Percentiles rank a stretch among this genome's conserved stretches.
Conservation (phyloP, 2,797 vertebrate genomes). For the Aulostomus chinensis region DNA sequence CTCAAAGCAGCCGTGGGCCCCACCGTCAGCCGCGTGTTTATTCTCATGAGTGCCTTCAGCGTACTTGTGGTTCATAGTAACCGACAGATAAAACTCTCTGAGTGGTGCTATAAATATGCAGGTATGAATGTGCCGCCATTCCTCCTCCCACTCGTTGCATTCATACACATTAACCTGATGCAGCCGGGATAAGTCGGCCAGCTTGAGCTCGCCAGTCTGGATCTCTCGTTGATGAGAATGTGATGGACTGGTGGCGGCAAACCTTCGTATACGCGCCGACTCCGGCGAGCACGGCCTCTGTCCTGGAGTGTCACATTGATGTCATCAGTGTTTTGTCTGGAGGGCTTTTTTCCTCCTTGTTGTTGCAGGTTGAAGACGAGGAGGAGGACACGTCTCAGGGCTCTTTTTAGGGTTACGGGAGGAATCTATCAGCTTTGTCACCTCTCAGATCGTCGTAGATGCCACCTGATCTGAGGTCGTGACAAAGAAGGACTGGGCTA, state of each 20-base stretch:
- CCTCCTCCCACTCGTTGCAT: slow-evolving; percentile 48
- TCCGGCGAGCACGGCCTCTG: slow-evolving; percentile 22
- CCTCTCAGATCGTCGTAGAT: no score
- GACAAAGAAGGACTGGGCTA: no score
- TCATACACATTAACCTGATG: slow-evolving; percentile 27
- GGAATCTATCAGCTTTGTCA: no score
- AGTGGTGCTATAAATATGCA: slow-evolving; percentile 21
- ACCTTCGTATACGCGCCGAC: neutral
- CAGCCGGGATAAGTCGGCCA: slow-evolving; percentile 3
- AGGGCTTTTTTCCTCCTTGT: slow-evolving; percentile 42
- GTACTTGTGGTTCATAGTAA: slow-evolving; percentile 7
- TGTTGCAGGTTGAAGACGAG: slow-evolving; percentile 10
- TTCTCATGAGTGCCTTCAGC: slow-evolving; percentile 11
- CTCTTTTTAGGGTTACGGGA: no score
- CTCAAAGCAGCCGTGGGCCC: slow-evolving; percentile 2
- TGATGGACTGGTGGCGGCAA: slow-evolving; percentile 39
- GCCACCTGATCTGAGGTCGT: no score
- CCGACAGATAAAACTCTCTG: slow-evolving; percentile 18
- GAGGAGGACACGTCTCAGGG: no score
- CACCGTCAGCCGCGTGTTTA: slow-evolving; percentile 7
- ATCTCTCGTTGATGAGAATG: slow-evolving; percentile 27
- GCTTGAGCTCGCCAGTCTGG: slow-evolving; percentile 24
- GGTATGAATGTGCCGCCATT: slow-evolving; percentile 23
- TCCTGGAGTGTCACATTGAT: slow-evolving; percentile 45
- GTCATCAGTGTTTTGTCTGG: slow-evolving; percentile 46